Evolutionary conservation across 2,797 vertebrate genomes (phyloP).

Genomic region (Eulemur albifrons): DNA sequence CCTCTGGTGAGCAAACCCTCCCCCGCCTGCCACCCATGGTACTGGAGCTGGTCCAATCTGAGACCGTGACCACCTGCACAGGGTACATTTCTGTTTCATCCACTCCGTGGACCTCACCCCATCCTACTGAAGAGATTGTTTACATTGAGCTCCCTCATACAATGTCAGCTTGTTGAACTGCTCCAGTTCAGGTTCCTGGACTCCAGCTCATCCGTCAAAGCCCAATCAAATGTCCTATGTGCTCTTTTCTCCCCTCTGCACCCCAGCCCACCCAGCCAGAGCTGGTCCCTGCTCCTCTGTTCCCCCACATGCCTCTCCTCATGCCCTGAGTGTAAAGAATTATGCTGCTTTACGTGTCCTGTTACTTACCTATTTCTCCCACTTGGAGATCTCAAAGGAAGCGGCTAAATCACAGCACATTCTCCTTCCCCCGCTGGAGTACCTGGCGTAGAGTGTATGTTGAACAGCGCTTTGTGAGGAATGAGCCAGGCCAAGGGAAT

Average conservation of each 20-base stretch:
- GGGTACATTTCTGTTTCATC: not conserved
- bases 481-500: not conserved
- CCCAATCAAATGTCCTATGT: not conserved
- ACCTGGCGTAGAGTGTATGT: accelerated
- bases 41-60: not conserved
- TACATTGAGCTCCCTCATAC: not conserved
- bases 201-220: not conserved
- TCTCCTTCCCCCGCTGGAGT: not conserved
- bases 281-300: not conserved
- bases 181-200: not conserved
- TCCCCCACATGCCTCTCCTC: too few species aligned
- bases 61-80: not conserved
- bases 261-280: not conserved
- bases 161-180: not conserved
- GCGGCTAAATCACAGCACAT: accelerated
- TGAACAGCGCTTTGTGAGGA: not conserved
- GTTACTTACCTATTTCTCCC: too few species aligned
- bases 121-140: not conserved
- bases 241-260: not conserved
- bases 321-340: not conserved
- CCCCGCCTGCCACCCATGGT: accelerated
- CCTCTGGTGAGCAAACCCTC: not conserved
- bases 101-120: not conserved
- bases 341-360: accelerated
- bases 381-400: not conserved